Evolutionary conservation across 2,888 invertebrate species (phyloP).

Genomic region (Thysanoteuthis rhombus): DNA sequence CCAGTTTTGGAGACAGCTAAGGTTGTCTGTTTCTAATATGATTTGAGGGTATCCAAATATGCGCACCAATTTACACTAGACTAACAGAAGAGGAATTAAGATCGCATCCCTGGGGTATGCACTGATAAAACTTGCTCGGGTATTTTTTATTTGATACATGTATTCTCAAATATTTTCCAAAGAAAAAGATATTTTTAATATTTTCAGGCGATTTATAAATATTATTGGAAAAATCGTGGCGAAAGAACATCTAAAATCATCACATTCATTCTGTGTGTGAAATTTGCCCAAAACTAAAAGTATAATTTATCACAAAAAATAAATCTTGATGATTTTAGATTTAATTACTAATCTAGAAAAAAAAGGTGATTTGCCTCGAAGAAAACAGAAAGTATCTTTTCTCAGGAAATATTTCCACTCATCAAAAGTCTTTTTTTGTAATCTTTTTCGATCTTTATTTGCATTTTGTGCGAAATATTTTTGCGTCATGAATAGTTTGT

Average conservation of each 20-base stretch:
- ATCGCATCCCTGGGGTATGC: no score
- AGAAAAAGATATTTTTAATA: background rate
- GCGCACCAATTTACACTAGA: no score
- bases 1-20: no score
- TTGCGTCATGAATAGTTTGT: no score
- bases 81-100: no score
- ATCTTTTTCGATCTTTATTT: background rate
- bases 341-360: conserved; percentile 12
- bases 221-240: background rate
- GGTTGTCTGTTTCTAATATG: no score
- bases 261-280: background rate
- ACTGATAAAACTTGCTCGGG: no score
- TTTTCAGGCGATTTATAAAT: background rate
- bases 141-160: background rate
- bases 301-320: background rate
- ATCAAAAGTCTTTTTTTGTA: background rate
- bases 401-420: background rate
- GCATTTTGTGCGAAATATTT: no score
- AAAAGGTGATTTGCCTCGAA: background rate
- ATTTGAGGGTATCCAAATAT: no score
- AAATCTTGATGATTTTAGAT: background rate
- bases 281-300: background rate
- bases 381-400: background rate
- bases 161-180: background rate
- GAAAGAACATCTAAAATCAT: background rate